Base-by-base conservation (phyloP, 2,888 invertebrate genomes). In the Tethea ocularis region DNA sequence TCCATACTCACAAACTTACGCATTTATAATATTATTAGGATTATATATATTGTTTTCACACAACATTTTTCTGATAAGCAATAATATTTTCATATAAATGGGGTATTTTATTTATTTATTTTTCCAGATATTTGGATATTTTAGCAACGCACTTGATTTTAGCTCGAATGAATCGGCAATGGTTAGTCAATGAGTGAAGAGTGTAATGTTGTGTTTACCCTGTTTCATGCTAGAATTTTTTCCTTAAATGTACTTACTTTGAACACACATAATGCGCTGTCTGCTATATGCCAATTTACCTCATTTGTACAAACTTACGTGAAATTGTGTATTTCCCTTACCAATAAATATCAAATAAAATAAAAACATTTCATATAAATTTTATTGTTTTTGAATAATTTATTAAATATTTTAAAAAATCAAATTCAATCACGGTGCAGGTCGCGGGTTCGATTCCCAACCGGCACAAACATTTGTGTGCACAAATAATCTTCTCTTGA, bases 111-210 rank as follows among this genome's bases (percentile, higher is more conserved):
- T 67, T 38, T 38, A 63, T 72, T 78, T 78, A 69, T 80, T 79
- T 88, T 91, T 83, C 26, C 92, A 93, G 92, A 91, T 93, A 77
- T 77, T 93, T 69, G 83, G 85, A 78, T 93, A 88, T 83, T 80
- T 92, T 70, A 87, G 82, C 83, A 86, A 89, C 77, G 86, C 85
- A 61, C 83, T 91, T 75, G 88, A 91, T 78, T 71, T 88, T 75
- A 80, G 83, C 68, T 77, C 82, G 63, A 82, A 79, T 77, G 88
- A 89, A 71, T 83, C 78, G 74, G 74, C 75, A 61, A 79, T 82
- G 89, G 89, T 91, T 87, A 88, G 91, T 91, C 66, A 65, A 63
- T 62, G 74, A 81, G 80, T 85, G 75, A 15, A 38, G 23, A 46
- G 38, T 61, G 59, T 64, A 57, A 58, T 33, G 38, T 56, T 57